Conservation (phyloP, 2,113 vertebrate species). For the Tupaia chinensis region DNA sequence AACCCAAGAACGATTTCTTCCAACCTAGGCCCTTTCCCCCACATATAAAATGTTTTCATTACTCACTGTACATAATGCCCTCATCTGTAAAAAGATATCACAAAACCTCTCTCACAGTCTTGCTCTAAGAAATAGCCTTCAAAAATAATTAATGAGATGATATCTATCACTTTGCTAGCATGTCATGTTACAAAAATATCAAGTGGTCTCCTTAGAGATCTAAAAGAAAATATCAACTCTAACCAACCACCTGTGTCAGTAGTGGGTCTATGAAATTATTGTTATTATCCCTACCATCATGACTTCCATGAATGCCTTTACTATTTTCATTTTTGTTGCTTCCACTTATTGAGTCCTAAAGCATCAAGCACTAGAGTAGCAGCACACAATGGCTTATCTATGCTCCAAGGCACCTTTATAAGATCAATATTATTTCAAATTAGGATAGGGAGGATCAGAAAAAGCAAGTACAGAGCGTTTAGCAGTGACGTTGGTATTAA, state of each 20-base stretch:
- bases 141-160: not conserved
- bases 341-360: constrained; percentile 11
- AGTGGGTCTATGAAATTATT: not conserved
- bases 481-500: not conserved
- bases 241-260: not conserved
- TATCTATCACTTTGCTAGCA: not conserved
- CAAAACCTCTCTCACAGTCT: not conserved
- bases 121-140: constrained; percentile 19
- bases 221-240: not conserved
- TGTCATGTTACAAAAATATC: not conserved
- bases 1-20: not conserved
- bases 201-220: not conserved
- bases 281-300: not conserved
- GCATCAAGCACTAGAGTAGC: not conserved
- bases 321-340: constrained; percentile 31
- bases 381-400: not conserved
- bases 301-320: not conserved
- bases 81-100: not conserved
- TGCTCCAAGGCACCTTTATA: not conserved
- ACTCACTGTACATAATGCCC: not conserved
- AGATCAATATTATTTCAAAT: constrained; percentile 9
- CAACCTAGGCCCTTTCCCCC: not conserved
- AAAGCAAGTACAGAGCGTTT: not conserved
- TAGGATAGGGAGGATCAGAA: not conserved
- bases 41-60: not conserved